Conservation (phyloP, 2,888 invertebrate genomes). For the Plebejus argus region DNA sequence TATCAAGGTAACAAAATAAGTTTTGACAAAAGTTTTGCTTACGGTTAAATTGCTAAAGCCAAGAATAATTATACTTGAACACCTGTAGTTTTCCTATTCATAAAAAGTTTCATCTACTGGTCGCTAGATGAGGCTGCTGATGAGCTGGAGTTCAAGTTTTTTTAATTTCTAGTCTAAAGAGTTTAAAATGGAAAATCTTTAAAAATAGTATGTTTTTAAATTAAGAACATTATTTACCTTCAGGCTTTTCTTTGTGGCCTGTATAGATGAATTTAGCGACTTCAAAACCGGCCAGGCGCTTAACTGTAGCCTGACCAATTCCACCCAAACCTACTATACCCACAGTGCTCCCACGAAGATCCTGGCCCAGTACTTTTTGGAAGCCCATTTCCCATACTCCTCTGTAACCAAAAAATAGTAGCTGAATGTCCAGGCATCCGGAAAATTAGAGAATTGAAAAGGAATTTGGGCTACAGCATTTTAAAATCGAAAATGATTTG, state of each 20-base stretch:
- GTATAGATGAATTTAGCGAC: conserved; percentile 87
- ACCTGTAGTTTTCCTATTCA: too few species aligned
- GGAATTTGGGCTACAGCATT: too few species aligned
- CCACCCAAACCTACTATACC: conserved; percentile 92
- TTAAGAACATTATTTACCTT: conserved; percentile 63
- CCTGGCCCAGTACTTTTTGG: conserved; percentile 89
- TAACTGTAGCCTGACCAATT: conserved; percentile 90
- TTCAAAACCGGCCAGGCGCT: conserved; percentile 88
- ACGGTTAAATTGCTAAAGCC: too few species aligned
- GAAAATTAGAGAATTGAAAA: not conserved
- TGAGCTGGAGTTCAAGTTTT: not conserved
- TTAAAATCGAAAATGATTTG: too few species aligned
- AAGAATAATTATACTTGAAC: too few species aligned
- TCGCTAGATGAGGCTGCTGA: not conserved
- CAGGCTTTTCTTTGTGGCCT: conserved; percentile 84
- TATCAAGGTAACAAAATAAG: not conserved
- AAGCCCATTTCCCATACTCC: conserved; percentile 86
- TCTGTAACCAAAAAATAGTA: conserved; percentile 56
- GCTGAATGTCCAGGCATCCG: too few species aligned
- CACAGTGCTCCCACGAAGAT: conserved; percentile 88
- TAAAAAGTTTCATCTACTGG: not conserved
- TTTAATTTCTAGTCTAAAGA: too few species aligned
- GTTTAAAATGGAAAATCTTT: not conserved
- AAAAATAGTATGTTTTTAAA: conserved; percentile 24
- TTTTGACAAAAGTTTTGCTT: too few species aligned